These are phyloP conservation scores for Enteromius radiatus DNA, from an alignment of 2,797 vertebrate genomes.

Conservation along the genomic window DNA sequence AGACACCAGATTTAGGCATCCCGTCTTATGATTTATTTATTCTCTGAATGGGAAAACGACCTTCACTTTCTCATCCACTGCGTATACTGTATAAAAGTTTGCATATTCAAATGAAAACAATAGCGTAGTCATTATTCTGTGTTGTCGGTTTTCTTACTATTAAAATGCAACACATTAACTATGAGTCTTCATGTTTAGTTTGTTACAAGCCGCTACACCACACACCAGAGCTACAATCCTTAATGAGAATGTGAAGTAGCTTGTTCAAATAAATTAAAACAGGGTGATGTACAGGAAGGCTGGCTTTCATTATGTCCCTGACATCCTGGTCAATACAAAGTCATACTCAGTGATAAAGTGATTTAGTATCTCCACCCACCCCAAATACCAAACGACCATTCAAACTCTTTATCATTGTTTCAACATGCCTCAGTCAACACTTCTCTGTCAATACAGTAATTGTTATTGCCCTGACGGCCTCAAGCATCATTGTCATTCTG, in stretches of 20 bases:
- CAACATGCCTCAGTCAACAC: constrained; percentile 35
- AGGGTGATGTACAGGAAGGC: constrained; percentile 59
- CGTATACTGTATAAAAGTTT: not conserved
- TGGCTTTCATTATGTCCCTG: constrained; percentile 70
- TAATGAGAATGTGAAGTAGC: constrained; percentile 65
- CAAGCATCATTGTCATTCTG: not conserved
- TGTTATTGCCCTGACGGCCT: constrained; percentile 6
- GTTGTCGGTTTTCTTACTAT: not conserved
- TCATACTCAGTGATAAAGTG: constrained; percentile 62
- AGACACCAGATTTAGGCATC: not conserved
- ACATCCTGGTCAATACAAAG: constrained; percentile 67
- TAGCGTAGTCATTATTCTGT: not conserved
- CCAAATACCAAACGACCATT: constrained; percentile 42
- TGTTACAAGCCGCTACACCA: constrained; percentile 58
- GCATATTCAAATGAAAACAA: not conserved
- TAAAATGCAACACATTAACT: constrained; percentile 10
- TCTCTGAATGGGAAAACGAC: constrained; percentile 3
- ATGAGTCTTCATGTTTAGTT: constrained; percentile 20
- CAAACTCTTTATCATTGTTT: constrained; percentile 31
- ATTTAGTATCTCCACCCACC: constrained; percentile 48
- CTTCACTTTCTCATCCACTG: constrained; percentile 10
- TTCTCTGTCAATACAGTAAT: constrained; percentile 20
- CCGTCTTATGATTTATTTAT: not conserved
- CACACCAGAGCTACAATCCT: constrained; percentile 62
- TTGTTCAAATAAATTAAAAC: constrained; percentile 69